Evolutionary conservation across 2,113 vertebrate species (phyloP).

Genomic region (Pan troglodytes): NHGRI_mPanTro3-v2.1_pri NC_072417.2:84684001-84684500

Average conservation of each 20-base stretch:
- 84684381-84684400: neutral
- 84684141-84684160: neutral
- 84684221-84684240: neutral
- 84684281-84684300: neutral
- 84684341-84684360: neutral
- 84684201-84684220: neutral
- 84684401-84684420: neutral
- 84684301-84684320: neutral
- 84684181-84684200: neutral
- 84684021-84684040: neutral
- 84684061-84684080: neutral
- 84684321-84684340: constrained; percentile 1
- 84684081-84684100: neutral
- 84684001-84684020: neutral
- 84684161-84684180: neutral
- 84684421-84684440: neutral
- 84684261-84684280: constrained; percentile 35
- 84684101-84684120: neutral
- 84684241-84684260: constrained; percentile 46
- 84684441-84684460: neutral
- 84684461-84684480: neutral
- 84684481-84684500: neutral
- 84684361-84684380: constrained; percentile 42
- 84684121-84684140: neutral
- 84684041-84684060: neutral